Conservation (phyloP, 2,888 invertebrate genomes). For the Xanthorhoe spadicearia region DNA sequence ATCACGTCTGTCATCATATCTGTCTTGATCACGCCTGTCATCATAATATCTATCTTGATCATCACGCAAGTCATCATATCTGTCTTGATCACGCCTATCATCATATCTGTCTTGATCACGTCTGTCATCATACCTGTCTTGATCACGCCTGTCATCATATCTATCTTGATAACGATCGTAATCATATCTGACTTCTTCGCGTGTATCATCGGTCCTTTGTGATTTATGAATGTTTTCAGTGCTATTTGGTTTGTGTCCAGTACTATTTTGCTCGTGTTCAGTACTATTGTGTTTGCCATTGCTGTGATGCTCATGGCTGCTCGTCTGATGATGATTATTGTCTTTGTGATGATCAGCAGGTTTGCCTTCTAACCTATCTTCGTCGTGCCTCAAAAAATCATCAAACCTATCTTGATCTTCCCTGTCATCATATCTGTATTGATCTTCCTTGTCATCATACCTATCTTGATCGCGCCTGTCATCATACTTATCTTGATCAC, state of each 20-base stretch:
- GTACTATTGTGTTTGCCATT: too few species aligned
- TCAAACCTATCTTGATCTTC: constrained; percentile 1
- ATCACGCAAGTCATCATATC: not conserved
- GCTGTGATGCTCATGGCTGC: too few species aligned
- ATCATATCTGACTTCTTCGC: constrained; percentile 6
- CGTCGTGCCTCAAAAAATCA: constrained; percentile 1
- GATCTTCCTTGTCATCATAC: constrained; percentile 3
- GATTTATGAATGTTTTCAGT: too few species aligned
- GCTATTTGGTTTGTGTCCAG: too few species aligned
- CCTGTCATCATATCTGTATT: constrained; percentile 9
- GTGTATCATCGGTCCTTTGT: not conserved
- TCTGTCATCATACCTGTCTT: constrained; percentile 9
- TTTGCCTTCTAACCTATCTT: not conserved
- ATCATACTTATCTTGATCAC: constrained; percentile 2
- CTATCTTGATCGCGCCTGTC: constrained; percentile 9
- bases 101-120: constrained; percentile 6
- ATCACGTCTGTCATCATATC: constrained; percentile 11
- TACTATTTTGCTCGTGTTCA: too few species aligned
- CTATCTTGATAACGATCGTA: constrained; percentile 9
- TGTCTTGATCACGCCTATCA: constrained; percentile 10
- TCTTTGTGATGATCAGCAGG: too few species aligned
- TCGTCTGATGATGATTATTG: too few species aligned
- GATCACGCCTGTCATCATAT: constrained; percentile 6
- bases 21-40: not conserved
- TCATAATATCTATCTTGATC: constrained; percentile 6